Evolutionary conservation across 2,888 invertebrate species (phyloP), one percentile per base, ranked within the genome.

Genomic region (Tuberolachnus salignus): DNA sequence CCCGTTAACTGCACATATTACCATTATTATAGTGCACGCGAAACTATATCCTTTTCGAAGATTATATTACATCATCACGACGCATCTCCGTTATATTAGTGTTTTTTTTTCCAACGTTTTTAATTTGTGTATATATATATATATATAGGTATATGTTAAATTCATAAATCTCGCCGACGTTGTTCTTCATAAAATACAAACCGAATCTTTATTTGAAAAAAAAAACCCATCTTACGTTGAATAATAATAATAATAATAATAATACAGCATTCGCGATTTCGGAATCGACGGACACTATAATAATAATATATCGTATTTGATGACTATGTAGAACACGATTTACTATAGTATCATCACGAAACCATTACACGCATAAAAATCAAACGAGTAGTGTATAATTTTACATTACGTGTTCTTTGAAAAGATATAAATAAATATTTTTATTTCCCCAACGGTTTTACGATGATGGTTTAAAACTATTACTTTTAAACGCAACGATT

Each of bases 371-470:
- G 51, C 21, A 63, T 42, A 51, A 71, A 59, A 59, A 63, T 63
- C 42, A 63, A 74, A 64, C 11, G 11, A n/a, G 13, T n/a, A 53
- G 63, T 64, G 44, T 6, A 6, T 44, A 72, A 49, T 14, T 42
- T 34, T 53, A 64, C 11, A 19, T 61, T 64, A 14, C 42, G 23
- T 11, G 44, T 72, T 61, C 49, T 61, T 34, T 19, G 26, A 61
- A 51, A 61, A 72, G 23, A 23, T 74, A 23, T 64, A 74, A 64
- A 74, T 64, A 64, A 42, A 44, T 64, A 23, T n/a, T 74, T 74
- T 64, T 74, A 44, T 74, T 23, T 64, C 73, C 13, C 23, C n/a
- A 42, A 53, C 63, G 23, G 19, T 64, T 74, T 64, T 64, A 74
- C 13, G 63, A 63, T 63, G 51, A 63, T 64, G 64, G 73, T 23